These are phyloP conservation scores for Chymomyza procnemis DNA, from an alignment of 2,888 invertebrate species.

Conservation along the genomic window DNA sequence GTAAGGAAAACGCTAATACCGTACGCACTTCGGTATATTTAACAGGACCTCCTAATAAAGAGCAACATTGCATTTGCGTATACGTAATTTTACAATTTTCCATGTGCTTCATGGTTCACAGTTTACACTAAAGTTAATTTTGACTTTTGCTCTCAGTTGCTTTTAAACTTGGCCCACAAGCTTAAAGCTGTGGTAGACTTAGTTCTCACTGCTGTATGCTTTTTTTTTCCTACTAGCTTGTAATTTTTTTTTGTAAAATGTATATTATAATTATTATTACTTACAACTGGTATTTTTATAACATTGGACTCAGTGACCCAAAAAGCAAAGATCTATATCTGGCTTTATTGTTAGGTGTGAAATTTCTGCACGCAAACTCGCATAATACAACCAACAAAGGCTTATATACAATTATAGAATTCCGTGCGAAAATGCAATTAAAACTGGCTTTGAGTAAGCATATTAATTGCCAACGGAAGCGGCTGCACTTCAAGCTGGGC, in stretches of 20 bases:
- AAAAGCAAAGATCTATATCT: constrained; percentile 1
- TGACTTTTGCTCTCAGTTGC: constrained; percentile 41
- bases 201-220: too few relatives aligned
- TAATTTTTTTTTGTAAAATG: background rate
- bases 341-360: background rate
- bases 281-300: too few relatives aligned
- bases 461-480: constrained; percentile 64
- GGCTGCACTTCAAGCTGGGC: constrained; percentile 7
- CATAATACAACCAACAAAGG: constrained; percentile 20
- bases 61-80: too few relatives aligned
- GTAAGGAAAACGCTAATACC: too few relatives aligned
- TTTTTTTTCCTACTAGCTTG: too few relatives aligned
- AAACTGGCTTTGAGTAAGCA: constrained; percentile 55
- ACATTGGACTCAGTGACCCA: too few relatives aligned
- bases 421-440: constrained; percentile 69
- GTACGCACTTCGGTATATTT: too few relatives aligned
- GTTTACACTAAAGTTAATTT: too few relatives aligned
- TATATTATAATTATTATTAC: background rate
- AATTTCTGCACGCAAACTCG: background rate
- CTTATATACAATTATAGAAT: constrained; percentile 54
- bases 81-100: too few relatives aligned
- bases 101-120: too few relatives aligned
- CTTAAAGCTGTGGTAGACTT: constrained; percentile 47
- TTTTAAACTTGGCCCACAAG: constrained; percentile 51
- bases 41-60: too few relatives aligned